Base-by-base conservation (phyloP, 2,888 invertebrate species). In the Scaptomyza tumidula region DNA sequence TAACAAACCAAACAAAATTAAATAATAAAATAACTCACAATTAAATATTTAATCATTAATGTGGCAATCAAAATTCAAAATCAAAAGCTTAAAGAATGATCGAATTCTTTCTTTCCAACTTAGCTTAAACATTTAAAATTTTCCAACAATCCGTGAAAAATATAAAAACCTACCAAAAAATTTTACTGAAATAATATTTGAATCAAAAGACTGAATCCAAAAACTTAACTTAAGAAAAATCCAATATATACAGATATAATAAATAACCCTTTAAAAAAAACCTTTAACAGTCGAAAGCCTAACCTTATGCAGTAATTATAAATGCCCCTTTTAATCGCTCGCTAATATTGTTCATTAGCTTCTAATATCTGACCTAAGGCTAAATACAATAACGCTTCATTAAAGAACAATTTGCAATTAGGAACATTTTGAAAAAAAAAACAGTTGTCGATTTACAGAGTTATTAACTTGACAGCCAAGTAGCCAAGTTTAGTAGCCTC, bases 381-480 rank as follows among this genome's bases (percentile, higher is more conserved):
- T 27, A 39, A 43, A 44, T 54, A 16, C 10, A 11, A 50, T 37
- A 45, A 37, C 27, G n/a, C 53, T 57, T 57, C 57, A 71, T 67
- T 71, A 71, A 39, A n/a, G 7, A 45, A 54, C 50, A 63, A 61
- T 64, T 64, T 55, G 67, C 67, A 71, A 75, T 75, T 52, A 68
- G 53, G 55, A 37, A 41, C 29, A 54, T 27, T 54, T 56, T 55
- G 52, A 55, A 46, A 44, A 10, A 35, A 52, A 44, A 24, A 24
- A 24, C 24, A 24, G 24, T 3, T 24, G 2, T 52, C 24, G 24
- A 1, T 24, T 2, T 24, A 24, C 24, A 24, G 24, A 24, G 45
- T 41, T 6, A 13, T 6, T 10, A 24, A 19, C 10, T 11, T 39
- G 14, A n/a, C 16, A 33, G 48, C 14, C 31, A 27, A 48, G 14